Evolutionary conservation across 2,113 vertebrate genomes (phyloP).

Genomic region (Arvicanthis niloticus): DNA sequence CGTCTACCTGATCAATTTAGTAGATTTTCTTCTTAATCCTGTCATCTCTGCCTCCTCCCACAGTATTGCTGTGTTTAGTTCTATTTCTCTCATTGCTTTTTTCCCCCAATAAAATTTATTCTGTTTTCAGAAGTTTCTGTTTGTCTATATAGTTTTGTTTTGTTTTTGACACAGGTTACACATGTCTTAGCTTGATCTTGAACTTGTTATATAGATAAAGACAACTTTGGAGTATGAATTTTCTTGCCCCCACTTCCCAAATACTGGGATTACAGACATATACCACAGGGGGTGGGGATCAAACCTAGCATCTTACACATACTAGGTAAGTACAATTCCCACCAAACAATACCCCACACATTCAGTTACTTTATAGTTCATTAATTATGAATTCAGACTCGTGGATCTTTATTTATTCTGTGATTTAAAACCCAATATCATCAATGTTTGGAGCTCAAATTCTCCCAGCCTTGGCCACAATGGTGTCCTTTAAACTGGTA

Average conservation of each 20-base stretch:
- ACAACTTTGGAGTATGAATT: not conserved
- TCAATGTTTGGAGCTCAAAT: not conserved
- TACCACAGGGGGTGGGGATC: not conserved
- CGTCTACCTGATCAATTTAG: not conserved
- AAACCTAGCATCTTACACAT: not conserved
- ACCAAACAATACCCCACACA: not conserved
- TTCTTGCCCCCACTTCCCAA: not conserved
- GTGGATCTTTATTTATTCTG: not conserved
- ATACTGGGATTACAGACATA: not conserved
- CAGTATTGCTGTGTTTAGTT: not conserved
- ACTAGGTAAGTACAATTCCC: not conserved
- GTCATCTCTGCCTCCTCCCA: not conserved
- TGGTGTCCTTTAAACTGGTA: not conserved
- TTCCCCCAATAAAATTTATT: not conserved
- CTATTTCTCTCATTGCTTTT: not conserved
- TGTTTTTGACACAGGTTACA: not conserved
- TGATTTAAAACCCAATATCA: not conserved
- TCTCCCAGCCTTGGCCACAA: not conserved
- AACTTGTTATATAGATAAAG: not conserved
- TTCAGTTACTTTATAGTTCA: slow-evolving; percentile 6
- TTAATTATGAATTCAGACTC: not conserved
- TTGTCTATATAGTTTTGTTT: not conserved
- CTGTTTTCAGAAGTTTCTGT: not conserved
- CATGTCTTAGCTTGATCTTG: not conserved
- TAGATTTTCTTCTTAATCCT: not conserved